These are phyloP conservation scores for Apodemus agrarius DNA, from an alignment of 2,797 vertebrate genomes.

Conservation along the genomic window DNA sequence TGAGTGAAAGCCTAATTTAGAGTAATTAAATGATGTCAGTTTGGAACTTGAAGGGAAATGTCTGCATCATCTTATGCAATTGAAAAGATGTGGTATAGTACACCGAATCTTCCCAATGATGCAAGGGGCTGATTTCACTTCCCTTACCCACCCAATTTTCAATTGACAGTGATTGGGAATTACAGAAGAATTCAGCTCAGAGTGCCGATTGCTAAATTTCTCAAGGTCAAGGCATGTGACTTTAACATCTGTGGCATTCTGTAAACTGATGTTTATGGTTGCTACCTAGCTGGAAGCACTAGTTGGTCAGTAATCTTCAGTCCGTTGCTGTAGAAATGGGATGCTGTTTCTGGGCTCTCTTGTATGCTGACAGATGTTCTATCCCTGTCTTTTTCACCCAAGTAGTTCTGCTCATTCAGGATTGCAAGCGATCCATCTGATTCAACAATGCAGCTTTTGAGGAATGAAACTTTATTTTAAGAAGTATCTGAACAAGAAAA, in stretches of 20 bases:
- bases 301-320: not conserved
- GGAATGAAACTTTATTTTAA: not conserved
- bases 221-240: not conserved
- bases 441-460: not conserved
- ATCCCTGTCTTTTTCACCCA: accelerated
- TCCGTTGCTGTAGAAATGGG: not conserved
- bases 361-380: no score
- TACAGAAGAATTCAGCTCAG: not conserved
- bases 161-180: not conserved
- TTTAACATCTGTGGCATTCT: not conserved
- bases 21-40: constrained; percentile 7
- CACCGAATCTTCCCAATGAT: constrained; percentile 6
- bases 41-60: not conserved
- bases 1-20: not conserved
- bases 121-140: not conserved
- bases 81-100: constrained; percentile 13
- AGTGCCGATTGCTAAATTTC: not conserved
- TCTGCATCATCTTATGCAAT: constrained; percentile 20
- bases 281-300: not conserved
- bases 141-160: not conserved
- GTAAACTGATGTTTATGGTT: not conserved
- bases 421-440: not conserved
- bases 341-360: not conserved
- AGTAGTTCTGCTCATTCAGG: not conserved
- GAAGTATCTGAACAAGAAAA: not conserved